Evolutionary conservation across 2,797 vertebrate genomes (phyloP), one percentile per base, ranked within the genome.

Genomic region (Karalla daura): DNA sequence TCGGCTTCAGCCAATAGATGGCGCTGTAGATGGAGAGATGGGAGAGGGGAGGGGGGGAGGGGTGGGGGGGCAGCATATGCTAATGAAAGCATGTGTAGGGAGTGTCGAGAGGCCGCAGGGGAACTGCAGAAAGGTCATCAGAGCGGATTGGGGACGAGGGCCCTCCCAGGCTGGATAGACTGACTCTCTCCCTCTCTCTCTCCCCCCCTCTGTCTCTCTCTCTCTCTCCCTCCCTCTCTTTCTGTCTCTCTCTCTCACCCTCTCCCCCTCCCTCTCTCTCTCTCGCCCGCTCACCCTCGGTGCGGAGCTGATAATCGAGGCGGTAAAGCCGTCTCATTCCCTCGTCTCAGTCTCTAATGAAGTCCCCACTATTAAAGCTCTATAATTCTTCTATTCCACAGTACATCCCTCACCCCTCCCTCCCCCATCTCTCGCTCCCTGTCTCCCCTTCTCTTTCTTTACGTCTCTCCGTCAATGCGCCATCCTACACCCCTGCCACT

Each of bases 321-420:
- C 77, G 74, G 81, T 89, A 88, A 87, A 90, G 84, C 89, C 80
- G 69, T 74, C 87, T 87, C 83, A 86, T 81, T 88, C 87, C 84
- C 83, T 83, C 78, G 61, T 85, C 85, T 88, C 86, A 58, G 72
- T 80, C 86, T 86, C 88, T 92, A 91, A 93, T 90, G 88, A 91
- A 90, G 87, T 89, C 81, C 59, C 78, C 55, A 20, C 76, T 76
- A 89, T 88, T 91, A 93, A 90, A 89, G 83, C 86, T 77, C 85
- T 75, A 79, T 89, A 88, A 92, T 92, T 88, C 86, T 84, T 73
- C 83, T 70, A 33, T 81, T 87, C 76, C 76, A 49, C 78, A 47
- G 43, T 20, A 39, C 63, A 21, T 5, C 60, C 49, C 25, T 24
- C 50, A 17, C 45, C 35, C 9, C 64, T 21, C 13, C 40, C 23